Percentiles rank a stretch among this genome's conserved stretches.
These are phyloP conservation scores for Microplitis deprimator DNA, from an alignment of 2,888 invertebrate genomes.

Conservation along the genomic window DNA sequence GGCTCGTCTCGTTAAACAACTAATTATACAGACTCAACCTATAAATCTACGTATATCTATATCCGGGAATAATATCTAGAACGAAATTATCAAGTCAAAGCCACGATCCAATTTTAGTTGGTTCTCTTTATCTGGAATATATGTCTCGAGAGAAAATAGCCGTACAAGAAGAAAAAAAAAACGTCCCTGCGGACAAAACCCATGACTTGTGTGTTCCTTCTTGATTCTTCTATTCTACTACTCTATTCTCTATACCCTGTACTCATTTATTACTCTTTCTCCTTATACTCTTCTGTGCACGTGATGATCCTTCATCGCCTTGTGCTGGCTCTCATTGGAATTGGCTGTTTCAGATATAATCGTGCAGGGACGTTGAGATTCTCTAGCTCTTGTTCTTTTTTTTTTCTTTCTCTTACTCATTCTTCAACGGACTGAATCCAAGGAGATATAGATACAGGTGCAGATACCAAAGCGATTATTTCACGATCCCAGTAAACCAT, in stretches of 20 bases:
- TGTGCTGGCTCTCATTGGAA: constrained; percentile 18
- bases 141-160: background rate
- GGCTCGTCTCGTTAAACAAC: constrained; percentile 36
- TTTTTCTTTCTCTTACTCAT: background rate
- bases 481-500: constrained; percentile 40
- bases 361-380: constrained; percentile 8
- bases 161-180: background rate
- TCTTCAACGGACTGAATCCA: background rate
- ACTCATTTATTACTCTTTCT: constrained; percentile 13
- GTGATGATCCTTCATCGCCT: constrained; percentile 22
- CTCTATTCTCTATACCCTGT: background rate
- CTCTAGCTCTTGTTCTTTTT: background rate
- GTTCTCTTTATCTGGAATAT: background rate
- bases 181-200: background rate
- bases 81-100: background rate
- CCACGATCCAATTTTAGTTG: background rate
- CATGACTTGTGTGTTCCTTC: background rate
- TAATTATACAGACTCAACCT: constrained; percentile 20
- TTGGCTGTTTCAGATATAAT: constrained; percentile 35
- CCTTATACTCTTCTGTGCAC: background rate
- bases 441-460: background rate
- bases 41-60: background rate
- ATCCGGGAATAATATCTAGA: background rate
- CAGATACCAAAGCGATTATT: constrained; percentile 50
- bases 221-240: background rate